Evolutionary conservation across 2,888 invertebrate species (phyloP).

Genomic region (Mermis nigrescens): DNA sequence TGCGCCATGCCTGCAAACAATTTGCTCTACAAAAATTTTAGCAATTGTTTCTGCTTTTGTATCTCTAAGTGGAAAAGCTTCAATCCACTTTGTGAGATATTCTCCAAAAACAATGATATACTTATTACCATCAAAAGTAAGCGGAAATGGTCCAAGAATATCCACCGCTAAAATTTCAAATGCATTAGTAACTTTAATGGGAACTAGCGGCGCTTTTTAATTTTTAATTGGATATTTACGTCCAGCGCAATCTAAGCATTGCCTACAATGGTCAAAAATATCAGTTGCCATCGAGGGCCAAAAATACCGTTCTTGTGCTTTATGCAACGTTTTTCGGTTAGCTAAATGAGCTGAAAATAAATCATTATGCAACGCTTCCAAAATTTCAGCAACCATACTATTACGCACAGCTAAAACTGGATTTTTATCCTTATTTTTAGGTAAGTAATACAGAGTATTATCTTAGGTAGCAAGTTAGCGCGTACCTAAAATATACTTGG

Average conservation of each 20-base stretch:
- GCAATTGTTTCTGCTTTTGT: background rate
- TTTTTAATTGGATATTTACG: background rate
- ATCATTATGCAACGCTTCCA: constrained; percentile 15
- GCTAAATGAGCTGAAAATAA: constrained; percentile 13
- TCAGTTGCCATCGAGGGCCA: constrained; percentile 13
- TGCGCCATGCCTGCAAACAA: constrained; percentile 6
- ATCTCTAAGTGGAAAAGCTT: background rate
- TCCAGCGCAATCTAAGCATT: constrained; percentile 11
- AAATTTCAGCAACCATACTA: constrained; percentile 13
- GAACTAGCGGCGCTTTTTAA: background rate
- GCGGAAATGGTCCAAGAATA: constrained; percentile 11
- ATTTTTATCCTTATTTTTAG: background rate
- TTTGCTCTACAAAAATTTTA: background rate
- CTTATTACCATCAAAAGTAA: constrained; percentile 8
- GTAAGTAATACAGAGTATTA: background rate
- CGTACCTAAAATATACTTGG: no score
- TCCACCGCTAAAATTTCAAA: constrained; percentile 11
- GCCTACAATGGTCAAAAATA: constrained; percentile 11
- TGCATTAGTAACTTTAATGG: constrained; percentile 4
- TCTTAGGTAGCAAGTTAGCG: no score
- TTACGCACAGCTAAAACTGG: constrained; percentile 11
- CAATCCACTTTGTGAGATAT: constrained; percentile 7
- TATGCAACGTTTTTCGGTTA: constrained; percentile 7
- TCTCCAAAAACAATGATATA: constrained; percentile 14
- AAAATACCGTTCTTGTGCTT: constrained; percentile 10